A percentile compares a stretch with the other conserved stretches of the same genome.
Evolutionary conservation across 2,888 invertebrate species (phyloP).

Genomic region (Plebejus argus): DNA sequence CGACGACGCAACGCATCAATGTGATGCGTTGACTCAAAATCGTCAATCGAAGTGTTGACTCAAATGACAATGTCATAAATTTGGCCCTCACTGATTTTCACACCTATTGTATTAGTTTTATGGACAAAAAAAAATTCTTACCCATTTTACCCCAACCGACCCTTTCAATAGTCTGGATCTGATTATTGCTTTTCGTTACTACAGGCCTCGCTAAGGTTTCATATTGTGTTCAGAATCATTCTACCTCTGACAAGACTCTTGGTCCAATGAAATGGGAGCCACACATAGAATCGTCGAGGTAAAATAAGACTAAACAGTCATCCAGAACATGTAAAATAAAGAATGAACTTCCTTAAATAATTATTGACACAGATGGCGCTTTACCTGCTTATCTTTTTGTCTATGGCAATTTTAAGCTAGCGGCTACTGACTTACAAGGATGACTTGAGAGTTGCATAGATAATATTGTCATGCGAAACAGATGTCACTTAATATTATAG

Average conservation of each 20-base stretch:
- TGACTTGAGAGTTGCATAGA: too few species aligned
- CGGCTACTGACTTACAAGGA: too few species aligned
- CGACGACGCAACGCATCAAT: too few species aligned
- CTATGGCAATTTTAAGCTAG: neutral
- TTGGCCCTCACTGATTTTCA: too few species aligned
- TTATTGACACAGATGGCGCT: neutral
- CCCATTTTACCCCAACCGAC: neutral
- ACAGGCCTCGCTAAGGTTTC: neutral
- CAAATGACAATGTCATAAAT: too few species aligned
- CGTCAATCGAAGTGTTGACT: too few species aligned
- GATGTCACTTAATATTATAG: too few species aligned
- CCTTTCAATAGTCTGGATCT: neutral
- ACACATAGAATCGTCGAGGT: neutral
- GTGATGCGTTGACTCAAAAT: too few species aligned
- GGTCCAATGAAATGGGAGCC: neutral
- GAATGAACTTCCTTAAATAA: neutral
- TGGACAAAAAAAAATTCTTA: too few species aligned
- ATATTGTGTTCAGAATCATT: neutral
- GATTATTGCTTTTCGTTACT: slow-evolving; percentile 7
- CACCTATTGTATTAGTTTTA: neutral
- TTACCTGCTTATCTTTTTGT: neutral
- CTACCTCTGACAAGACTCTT: neutral
- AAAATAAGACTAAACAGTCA: neutral
- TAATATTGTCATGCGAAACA: too few species aligned
- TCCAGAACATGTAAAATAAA: neutral